phyloP scores from a whole-genome alignment of 2,888 invertebrate species.

The Drosophila kambysellisi region DNA sequence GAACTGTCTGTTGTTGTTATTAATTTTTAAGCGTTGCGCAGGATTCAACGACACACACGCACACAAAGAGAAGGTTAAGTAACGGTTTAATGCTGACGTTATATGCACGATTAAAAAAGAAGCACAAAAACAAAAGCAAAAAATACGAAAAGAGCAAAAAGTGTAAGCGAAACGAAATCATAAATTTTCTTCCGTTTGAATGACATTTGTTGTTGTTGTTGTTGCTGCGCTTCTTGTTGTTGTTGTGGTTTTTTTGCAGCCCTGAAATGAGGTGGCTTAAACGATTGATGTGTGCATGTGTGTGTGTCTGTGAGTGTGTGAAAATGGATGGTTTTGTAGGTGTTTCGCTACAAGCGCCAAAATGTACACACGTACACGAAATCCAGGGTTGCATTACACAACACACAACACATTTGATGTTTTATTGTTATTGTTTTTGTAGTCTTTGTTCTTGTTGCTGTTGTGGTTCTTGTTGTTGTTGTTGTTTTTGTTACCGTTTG shows the following conservation, averaged over 20 bases:
- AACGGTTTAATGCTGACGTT: conserved; percentile 65
- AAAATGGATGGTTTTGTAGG: conserved; percentile 53
- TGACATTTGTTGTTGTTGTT: conserved; percentile 51
- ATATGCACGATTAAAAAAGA: conserved; percentile 71
- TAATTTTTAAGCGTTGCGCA: conserved; percentile 68
- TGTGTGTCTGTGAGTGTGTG: conserved; percentile 28
- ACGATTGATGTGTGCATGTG: conserved; percentile 22
- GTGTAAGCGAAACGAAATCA: conserved; percentile 59
- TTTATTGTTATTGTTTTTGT: conserved; percentile 53
- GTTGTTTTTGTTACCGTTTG: conserved; percentile 21
- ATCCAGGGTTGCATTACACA: conserved; percentile 84
- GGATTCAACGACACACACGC: conserved; percentile 40
- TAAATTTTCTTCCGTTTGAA: conserved; percentile 50
- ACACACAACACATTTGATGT: conserved; percentile 74
- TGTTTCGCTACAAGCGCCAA: conserved; percentile 80
- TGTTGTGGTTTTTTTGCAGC: conserved; percentile 31
- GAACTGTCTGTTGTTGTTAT: conserved; percentile 57
- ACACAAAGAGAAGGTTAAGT: conserved; percentile 29
- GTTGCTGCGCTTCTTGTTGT: conserved; percentile 26
- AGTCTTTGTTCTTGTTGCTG: conserved; percentile 24
- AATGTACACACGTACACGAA: conserved; percentile 82
- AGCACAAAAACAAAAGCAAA: conserved; percentile 25
- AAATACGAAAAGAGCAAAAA: conserved; percentile 48
- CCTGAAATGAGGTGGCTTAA: conserved; percentile 44
- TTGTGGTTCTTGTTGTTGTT: conserved; percentile 14